Conservation (phyloP, 92 coral and sea anemone species). For the Epizoanthus illoricatus region DNA sequence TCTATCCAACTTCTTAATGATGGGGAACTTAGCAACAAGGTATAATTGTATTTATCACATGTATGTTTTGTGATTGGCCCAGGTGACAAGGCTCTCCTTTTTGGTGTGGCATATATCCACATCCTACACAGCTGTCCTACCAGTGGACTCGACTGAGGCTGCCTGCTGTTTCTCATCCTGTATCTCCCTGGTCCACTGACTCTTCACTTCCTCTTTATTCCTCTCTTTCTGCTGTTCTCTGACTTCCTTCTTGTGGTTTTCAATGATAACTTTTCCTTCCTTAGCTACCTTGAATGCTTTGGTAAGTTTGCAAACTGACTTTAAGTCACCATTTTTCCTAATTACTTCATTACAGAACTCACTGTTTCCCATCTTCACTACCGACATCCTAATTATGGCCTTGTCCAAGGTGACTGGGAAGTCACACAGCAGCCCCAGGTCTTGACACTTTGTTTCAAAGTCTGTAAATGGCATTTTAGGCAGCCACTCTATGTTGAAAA, state of each 20-base stretch:
- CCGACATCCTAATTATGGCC: constrained; percentile 41
- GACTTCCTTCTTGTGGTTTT: constrained; percentile 28
- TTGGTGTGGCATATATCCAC: constrained; percentile 31
- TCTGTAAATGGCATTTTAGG: no score
- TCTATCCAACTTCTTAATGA: constrained; percentile 71
- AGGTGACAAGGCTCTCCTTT: neutral
- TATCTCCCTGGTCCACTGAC: constrained; percentile 55
- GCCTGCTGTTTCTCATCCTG: constrained; percentile 37
- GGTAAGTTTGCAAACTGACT: constrained; percentile 31
- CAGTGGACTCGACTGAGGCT: neutral
- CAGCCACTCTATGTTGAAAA: constrained; percentile 38
- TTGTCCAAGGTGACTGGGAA: constrained; percentile 35
- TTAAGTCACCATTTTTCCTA: constrained; percentile 42
- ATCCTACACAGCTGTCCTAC: constrained; percentile 1
- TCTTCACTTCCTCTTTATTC: constrained; percentile 41
- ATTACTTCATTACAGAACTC: constrained; percentile 49
- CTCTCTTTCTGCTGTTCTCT: constrained; percentile 14
- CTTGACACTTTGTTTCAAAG: constrained; percentile 22
- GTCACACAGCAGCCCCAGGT: constrained; percentile 31
- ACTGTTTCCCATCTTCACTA: constrained; percentile 39
- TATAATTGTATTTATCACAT: no score
- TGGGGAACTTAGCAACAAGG: constrained; percentile 84
- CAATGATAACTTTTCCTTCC: constrained; percentile 42
- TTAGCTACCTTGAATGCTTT: constrained; percentile 38
- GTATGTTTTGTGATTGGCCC: neutral